phyloP scores from a whole-genome alignment of 1,140 invertebrate genomes.

The Pachyrhynchus sulphureomaculatus region DNA sequence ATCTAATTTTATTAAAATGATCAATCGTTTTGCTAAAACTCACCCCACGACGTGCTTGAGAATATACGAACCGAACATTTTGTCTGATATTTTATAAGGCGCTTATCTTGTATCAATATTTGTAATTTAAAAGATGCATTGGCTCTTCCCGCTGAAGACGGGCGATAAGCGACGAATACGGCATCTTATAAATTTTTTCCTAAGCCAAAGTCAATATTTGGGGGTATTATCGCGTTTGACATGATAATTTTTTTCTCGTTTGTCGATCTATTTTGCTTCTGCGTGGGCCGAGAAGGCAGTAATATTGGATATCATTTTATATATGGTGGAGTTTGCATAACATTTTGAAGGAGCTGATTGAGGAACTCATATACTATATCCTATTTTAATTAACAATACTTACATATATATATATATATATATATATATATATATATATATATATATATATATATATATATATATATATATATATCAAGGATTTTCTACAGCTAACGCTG shows the following conservation, averaged over 20 bases:
- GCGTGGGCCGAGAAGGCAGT: not conserved
- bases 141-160: constrained; percentile 31
- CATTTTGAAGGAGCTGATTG: too few relatives aligned
- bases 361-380: too few relatives aligned
- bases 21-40: too few relatives aligned
- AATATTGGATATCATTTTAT: not conserved
- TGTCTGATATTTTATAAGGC: constrained; percentile 49
- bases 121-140: constrained; percentile 49
- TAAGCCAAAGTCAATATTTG: constrained; percentile 29
- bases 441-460: too few relatives aligned
- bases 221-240: constrained; percentile 20
- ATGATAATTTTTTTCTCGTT: constrained; percentile 32
- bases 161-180: constrained; percentile 10
- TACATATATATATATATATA: too few relatives aligned
- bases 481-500: too few relatives aligned
- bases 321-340: not conserved
- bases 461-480: too few relatives aligned
- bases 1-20: too few relatives aligned
- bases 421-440: too few relatives aligned
- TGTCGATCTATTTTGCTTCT: not conserved
- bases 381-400: too few relatives aligned
- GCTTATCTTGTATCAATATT: constrained; percentile 52
- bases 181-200: constrained; percentile 28
- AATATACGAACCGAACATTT: constrained; percentile 47
- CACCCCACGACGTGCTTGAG: too few relatives aligned